Percentiles rank a stretch among this genome's conserved stretches.
Evolutionary conservation across 1,140 invertebrate genomes (phyloP).

Genomic region (Papilio xuthus): DNA sequence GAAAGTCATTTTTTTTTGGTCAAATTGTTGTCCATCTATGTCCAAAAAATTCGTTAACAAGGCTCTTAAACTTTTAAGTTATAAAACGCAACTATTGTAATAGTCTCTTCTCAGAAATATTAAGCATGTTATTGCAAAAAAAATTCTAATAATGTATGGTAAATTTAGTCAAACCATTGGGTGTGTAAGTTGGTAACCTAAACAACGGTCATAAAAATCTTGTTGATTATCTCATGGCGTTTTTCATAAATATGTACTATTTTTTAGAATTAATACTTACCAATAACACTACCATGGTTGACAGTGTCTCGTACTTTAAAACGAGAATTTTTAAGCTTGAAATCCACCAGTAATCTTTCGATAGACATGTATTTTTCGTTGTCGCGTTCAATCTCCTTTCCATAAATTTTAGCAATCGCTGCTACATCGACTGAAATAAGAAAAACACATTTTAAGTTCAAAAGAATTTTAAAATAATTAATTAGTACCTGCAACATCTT

Average conservation of each 20-base stretch:
- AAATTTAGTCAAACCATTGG: too few species aligned
- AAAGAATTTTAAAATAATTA: neutral
- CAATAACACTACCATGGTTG: slow-evolving; percentile 88
- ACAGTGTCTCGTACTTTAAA: slow-evolving; percentile 87
- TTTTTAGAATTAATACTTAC: slow-evolving; percentile 60
- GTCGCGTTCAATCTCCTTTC: slow-evolving; percentile 83
- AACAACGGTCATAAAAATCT: too few species aligned
- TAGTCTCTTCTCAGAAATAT: neutral
- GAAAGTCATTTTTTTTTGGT: too few species aligned
- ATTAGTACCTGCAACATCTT: too few species aligned
- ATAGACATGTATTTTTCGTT: slow-evolving; percentile 85
- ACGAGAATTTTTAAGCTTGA: slow-evolving; percentile 85
- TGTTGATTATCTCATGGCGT: too few species aligned
- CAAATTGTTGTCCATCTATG: too few species aligned
- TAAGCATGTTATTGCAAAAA: slow-evolving; percentile 14
- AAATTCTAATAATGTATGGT: too few species aligned
- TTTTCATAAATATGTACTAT: too few species aligned
- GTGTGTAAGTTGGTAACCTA: too few species aligned
- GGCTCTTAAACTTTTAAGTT: too few species aligned
- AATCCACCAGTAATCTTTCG: slow-evolving; percentile 86
- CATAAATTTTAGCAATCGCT: slow-evolving; percentile 87
- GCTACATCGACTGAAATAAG: slow-evolving; percentile 85
- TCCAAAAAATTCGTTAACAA: too few species aligned
- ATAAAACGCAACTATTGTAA: too few species aligned
- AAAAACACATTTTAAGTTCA: slow-evolving; percentile 19